Evolutionary conservation across 2,797 vertebrate species (phyloP).

Genomic region (Knipowitschia caucasica): DNA sequence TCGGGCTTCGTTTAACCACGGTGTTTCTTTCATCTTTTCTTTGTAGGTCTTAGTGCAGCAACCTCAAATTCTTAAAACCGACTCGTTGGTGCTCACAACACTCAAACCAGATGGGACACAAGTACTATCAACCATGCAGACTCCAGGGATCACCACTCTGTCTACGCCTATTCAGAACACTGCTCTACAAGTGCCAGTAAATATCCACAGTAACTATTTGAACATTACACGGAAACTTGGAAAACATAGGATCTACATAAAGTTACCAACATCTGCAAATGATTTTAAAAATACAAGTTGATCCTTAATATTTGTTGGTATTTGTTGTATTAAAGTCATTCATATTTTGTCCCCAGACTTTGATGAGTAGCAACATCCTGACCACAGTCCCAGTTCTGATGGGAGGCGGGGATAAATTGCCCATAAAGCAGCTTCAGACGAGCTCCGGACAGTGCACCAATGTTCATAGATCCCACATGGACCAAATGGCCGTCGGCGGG

Average conservation of each 20-base stretch:
- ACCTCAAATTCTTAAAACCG: constrained; percentile 96
- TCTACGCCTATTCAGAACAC: constrained; percentile 90
- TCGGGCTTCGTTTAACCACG: background rate
- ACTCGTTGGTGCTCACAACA: constrained; percentile 92
- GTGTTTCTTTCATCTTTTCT: constrained; percentile 10
- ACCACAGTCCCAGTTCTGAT: constrained; percentile 94
- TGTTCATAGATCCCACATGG: constrained; percentile 31
- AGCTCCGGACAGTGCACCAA: constrained; percentile 40
- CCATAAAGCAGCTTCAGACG: constrained; percentile 91
- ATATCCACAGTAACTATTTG: background rate
- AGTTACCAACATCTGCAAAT: background rate
- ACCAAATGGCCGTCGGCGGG: constrained; percentile 38
- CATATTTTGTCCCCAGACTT: constrained; percentile 72
- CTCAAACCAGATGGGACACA: constrained; percentile 91
- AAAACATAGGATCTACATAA: background rate
- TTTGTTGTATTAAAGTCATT: background rate
- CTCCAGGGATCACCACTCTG: constrained; percentile 87
- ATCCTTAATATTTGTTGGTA: background rate
- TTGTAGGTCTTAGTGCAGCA: constrained; percentile 91
- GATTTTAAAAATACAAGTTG: background rate
- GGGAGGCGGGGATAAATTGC: constrained; percentile 90
- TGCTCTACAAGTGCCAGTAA: constrained; percentile 85
- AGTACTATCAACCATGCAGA: constrained; percentile 90
- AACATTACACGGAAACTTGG: background rate
- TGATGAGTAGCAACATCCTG: constrained; percentile 91